Conservation (phyloP, 2,888 invertebrate species). For the Odontocerum albicorne region DNA sequence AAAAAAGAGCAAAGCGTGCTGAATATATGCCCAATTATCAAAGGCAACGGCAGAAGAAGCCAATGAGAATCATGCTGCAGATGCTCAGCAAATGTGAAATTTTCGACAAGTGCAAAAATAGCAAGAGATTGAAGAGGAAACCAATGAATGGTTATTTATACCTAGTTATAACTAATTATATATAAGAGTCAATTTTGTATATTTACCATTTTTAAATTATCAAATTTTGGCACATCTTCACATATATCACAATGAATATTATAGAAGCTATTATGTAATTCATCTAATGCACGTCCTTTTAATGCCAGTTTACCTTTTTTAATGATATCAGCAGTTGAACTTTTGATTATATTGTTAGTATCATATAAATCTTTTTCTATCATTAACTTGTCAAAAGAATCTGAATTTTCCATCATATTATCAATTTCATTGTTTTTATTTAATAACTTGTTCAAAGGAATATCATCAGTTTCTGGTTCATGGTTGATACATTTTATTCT, state of each 20-base stretch:
- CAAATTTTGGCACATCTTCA: conserved; percentile 9
- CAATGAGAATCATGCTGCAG: no score
- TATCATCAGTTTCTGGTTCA: not conserved
- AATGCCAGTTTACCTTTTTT: conserved; percentile 20
- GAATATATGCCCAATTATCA: no score
- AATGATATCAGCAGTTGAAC: conserved; percentile 17
- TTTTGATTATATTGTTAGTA: not conserved
- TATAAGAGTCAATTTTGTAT: not conserved
- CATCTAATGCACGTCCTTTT: conserved; percentile 8
- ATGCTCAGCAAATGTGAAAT: no score
- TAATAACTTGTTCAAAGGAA: not conserved
- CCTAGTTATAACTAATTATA: not conserved
- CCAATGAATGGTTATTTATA: not conserved
- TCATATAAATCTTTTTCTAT: no score
- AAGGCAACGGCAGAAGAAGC: no score
- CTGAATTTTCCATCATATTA: no score
- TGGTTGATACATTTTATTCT: no score
- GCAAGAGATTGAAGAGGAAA: no score
- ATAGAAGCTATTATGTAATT: conserved; percentile 15
- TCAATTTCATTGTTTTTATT: not conserved
- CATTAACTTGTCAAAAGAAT: no score
- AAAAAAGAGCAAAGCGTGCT: no score
- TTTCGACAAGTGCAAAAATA: no score
- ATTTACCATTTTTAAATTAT: conserved; percentile 10
- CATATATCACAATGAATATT: conserved; percentile 21